Evolutionary conservation across 2,797 vertebrate species (phyloP).

Genomic region (Notolabrus celidotus): DNA sequence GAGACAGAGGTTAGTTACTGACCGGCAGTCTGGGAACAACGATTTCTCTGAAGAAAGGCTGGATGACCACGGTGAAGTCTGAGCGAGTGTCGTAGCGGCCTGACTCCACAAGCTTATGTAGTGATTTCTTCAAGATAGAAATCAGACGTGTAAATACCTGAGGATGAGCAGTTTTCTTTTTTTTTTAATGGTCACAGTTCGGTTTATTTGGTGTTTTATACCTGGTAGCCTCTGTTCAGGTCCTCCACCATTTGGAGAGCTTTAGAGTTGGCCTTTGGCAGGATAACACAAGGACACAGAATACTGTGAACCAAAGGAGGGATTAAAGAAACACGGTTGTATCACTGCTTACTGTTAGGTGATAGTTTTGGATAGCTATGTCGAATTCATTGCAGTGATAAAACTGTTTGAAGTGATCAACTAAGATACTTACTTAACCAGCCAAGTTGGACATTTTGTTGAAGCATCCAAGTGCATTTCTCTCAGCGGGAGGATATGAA

Average conservation of each 20-base stretch:
- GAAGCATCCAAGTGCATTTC: constrained; percentile 79
- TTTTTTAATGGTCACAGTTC: not conserved
- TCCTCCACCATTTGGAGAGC: constrained; percentile 81
- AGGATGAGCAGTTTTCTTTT: not conserved
- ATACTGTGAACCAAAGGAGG: constrained; percentile 72
- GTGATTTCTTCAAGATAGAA: constrained; percentile 75
- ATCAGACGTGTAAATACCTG: not conserved
- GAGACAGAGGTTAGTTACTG: constrained; percentile 38
- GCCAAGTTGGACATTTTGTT: constrained; percentile 85
- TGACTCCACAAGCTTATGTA: constrained; percentile 85
- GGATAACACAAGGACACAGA: constrained; percentile 88
- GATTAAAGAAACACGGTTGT: constrained; percentile 6
- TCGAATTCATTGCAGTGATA: not conserved
- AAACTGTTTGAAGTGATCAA: not conserved
- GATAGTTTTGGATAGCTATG: not conserved
- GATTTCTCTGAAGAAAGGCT: constrained; percentile 87
- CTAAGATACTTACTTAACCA: constrained; percentile 76
- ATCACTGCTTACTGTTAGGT: constrained; percentile 4
- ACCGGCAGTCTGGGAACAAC: constrained; percentile 83
- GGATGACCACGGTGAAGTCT: constrained; percentile 92
- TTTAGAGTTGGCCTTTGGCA: constrained; percentile 78
- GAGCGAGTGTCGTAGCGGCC: constrained; percentile 88
- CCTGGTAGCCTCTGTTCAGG: constrained; percentile 87
- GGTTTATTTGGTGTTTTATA: constrained; percentile 51
- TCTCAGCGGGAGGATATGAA: constrained; percentile 83